Evolutionary conservation across 1,140 invertebrate species (phyloP), one percentile per base, ranked within the genome.

Genomic region (Mizuhopecten yessoensis): DNA sequence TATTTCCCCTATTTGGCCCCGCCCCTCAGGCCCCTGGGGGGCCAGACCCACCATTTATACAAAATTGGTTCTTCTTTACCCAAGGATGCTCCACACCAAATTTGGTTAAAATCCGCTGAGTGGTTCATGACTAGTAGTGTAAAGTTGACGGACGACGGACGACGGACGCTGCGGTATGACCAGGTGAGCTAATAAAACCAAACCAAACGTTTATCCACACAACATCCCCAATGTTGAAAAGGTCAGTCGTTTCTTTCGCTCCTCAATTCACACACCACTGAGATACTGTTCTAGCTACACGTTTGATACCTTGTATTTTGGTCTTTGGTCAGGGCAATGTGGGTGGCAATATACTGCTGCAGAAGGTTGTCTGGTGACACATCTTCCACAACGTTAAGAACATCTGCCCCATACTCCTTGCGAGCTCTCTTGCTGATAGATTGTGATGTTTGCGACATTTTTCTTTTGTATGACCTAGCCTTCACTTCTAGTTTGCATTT

Each of bases 201-300:
- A n/a, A n/a, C n/a, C n/a, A n/a, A n/a, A 87, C 34, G 13, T 36
- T 92, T 86, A 49, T 90, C 20, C 42, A 88, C 13, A 90, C n/a
- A 15, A 92, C 33, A 15, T 86, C 34, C 17, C 91, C 89, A 88
- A 90, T 33, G 17, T 57, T 34, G 91, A 92, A 33, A 89, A 34
- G 39, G 89, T 90, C 15, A 92, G 33, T 87, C 91, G 10, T 34
- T 90, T 90, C 34, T 39, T 86, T 33, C 90, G 86, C 23, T 39
- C 29, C n/a, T 86, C 88, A n/a, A 86, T 86, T 75, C 57, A 89
- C n/a, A 33, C 33, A 20, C 9, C 0, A 86, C 45, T 57, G 20
- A 34, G 34, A 36, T 45, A 89, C 23, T 89, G 57, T 13, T 75
- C 34, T 39, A 17, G 89, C 86, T 20, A 23, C 0, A 34, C n/a